Evolutionary conservation across 1,140 invertebrate species (phyloP).

Genomic region (Rhyacophila brunnea): DNA sequence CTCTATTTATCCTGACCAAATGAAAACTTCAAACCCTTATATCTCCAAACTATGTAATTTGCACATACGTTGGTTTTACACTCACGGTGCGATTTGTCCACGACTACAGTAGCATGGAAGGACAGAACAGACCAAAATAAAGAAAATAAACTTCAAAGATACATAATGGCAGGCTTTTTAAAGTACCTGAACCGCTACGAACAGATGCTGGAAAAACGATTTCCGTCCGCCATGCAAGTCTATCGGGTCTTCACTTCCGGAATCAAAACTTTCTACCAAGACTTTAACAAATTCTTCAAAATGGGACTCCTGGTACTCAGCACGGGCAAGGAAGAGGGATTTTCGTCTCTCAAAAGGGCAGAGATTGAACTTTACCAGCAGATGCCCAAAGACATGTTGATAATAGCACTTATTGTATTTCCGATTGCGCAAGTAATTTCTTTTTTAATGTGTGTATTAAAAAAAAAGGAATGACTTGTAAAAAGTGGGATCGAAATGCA

Average conservation of each 20-base stretch:
- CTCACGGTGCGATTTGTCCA: too few relatives aligned
- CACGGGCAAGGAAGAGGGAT: constrained; percentile 51
- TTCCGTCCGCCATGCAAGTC: constrained; percentile 74
- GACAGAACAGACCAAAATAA: constrained; percentile 13
- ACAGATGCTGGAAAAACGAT: constrained; percentile 47
- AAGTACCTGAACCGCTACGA: constrained; percentile 29
- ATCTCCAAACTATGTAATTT: too few relatives aligned
- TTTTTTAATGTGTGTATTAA: not conserved
- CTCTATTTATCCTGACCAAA: too few relatives aligned
- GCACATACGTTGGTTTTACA: too few relatives aligned
- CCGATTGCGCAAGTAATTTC: constrained; percentile 73
- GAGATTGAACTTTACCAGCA: constrained; percentile 74
- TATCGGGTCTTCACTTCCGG: constrained; percentile 77
- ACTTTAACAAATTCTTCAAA: constrained; percentile 70
- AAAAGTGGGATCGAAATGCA: too few relatives aligned
- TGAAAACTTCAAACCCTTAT: too few relatives aligned
- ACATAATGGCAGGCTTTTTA: constrained; percentile 22
- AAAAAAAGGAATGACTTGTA: too few relatives aligned
- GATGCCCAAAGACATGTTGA: constrained; percentile 78
- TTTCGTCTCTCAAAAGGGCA: constrained; percentile 60
- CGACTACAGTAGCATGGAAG: constrained; percentile 3
- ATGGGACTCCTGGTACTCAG: constrained; percentile 55
- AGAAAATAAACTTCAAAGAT: constrained; percentile 16
- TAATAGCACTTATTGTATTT: constrained; percentile 78
- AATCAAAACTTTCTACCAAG: constrained; percentile 71